These are phyloP conservation scores for Cryptoprocta ferox DNA, from an alignment of 2,797 vertebrate genomes.

Conservation along the genomic window DNA sequence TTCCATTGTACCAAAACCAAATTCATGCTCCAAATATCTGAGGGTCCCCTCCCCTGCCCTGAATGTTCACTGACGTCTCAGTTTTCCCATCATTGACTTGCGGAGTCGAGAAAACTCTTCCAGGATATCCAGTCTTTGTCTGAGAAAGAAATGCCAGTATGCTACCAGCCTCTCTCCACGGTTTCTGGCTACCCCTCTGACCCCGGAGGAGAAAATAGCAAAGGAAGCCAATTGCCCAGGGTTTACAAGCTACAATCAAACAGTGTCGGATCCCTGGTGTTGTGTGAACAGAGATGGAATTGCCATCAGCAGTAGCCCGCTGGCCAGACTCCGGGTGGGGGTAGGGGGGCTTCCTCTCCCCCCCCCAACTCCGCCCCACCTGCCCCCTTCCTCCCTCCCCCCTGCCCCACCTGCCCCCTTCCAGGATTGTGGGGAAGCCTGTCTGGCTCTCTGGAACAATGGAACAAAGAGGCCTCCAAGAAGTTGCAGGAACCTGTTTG, in stretches of 20 bases:
- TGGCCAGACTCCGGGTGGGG: slow-evolving; percentile 58
- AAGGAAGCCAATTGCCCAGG: slow-evolving; percentile 3
- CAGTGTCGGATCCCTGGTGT: background rate
- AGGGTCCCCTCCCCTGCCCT: background rate
- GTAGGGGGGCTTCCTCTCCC: background rate
- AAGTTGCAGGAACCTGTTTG: slow-evolving; percentile 80
- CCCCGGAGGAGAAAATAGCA: background rate
- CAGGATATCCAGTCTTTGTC: background rate
- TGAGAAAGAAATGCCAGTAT: background rate
- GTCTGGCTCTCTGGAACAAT: slow-evolving; percentile 75
- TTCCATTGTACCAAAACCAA: background rate
- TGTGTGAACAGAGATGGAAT: slow-evolving; percentile 42
- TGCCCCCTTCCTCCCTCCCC: background rate
- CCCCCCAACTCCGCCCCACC: no score
- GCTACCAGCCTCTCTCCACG: background rate
- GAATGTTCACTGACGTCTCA: background rate
- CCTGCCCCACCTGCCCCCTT: background rate
- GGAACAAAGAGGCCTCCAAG: slow-evolving; percentile 73
- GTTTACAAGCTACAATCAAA: slow-evolving; percentile 43
- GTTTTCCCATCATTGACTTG: background rate
- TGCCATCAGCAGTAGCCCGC: slow-evolving; percentile 11
- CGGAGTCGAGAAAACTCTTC: background rate
- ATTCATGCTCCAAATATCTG: background rate
- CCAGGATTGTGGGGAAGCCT: slow-evolving; percentile 47
- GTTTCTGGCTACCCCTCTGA: background rate